Evolutionary conservation across 1,140 invertebrate species (phyloP), one percentile per base, ranked within the genome.

Genomic region (Oppia nitens): DNA sequence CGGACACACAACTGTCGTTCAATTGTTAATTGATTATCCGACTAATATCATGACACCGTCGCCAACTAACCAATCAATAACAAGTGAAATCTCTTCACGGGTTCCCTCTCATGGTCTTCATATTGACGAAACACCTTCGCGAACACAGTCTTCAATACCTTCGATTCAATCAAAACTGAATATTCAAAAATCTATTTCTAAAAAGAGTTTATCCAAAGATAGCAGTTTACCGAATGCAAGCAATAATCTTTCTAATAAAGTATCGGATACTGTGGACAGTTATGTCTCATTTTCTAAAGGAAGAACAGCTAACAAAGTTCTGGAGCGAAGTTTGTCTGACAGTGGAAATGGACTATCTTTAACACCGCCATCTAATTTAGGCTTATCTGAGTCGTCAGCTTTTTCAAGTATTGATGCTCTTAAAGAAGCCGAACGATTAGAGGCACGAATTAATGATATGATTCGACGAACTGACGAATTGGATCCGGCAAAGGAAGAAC

Each of bases 1-100:
- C 53, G 94, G 94, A 0, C 92, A 98, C 71, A 94, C 89, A 0
- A 82, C 81, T 64, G 91, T 97, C 59, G 94, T 98, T 24, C 87
- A 95, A 72, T 73, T 95, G 60, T 74, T 98, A 52, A 78, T 98
- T 54, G 92, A 98, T 71, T 97, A 88, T 75, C 90, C 89, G 24
- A 87, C 88, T 71, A 83, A 81, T 64, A 79, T 87, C 68, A 79
- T 83, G 75, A 54, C 59, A 40, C 55, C 64, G 29, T 63, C 70
- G 64, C 67, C 68, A 60, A 63, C 66, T 51, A 62, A 64, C 21
- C 17, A 54, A 26, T 26, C 45, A 26, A 28, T 11, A 3, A 32
- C 26, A 9, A 32, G 11, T 4, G 47, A 28, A 4, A 23, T 52
- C 55, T 63, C 56, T 12, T 60, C 57, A 48, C 60, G 59, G 57